phyloP scores from a whole-genome alignment of 2,797 vertebrate genomes.

The Salarias fasciatus region DNA sequence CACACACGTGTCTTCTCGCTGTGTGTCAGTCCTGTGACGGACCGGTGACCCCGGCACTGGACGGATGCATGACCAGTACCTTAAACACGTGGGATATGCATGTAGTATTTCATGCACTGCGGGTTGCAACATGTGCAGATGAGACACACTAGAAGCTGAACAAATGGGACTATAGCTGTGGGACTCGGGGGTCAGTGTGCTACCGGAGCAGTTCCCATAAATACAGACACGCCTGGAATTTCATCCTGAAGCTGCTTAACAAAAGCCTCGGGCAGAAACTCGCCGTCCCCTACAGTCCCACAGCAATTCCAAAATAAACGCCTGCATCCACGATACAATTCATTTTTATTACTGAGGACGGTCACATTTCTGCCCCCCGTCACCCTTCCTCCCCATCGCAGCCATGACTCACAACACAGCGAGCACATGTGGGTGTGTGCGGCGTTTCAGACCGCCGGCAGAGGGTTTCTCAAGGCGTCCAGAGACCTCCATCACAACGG shows the following conservation, averaged over 20 bases:
- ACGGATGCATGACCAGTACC: neutral
- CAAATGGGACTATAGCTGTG: neutral
- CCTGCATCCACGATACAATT: slow-evolving; percentile 46
- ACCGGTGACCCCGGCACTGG: neutral
- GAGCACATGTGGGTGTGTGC: slow-evolving; percentile 37
- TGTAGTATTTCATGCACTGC: neutral
- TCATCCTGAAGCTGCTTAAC: slow-evolving; percentile 48
- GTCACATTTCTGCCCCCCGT: slow-evolving; percentile 29
- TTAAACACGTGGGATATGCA: neutral
- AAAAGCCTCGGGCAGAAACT: slow-evolving; percentile 36
- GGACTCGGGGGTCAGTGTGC: slow-evolving; percentile 1
- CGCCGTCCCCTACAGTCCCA: slow-evolving; percentile 32
- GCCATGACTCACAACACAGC: slow-evolving; percentile 36
- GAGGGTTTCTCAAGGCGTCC: slow-evolving; percentile 45
- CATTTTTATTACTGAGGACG: slow-evolving; percentile 57
- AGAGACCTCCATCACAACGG: slow-evolving; percentile 29
- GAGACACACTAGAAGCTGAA: slow-evolving; percentile 1
- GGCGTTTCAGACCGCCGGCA: slow-evolving; percentile 16
- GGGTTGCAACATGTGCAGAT: neutral
- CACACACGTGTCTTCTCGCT: too few species aligned
- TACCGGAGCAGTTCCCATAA: slow-evolving; percentile 22
- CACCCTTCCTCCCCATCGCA: slow-evolving; percentile 8
- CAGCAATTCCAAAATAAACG: slow-evolving; percentile 52
- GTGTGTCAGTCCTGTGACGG: too few species aligned
- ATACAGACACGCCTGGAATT: slow-evolving; percentile 23